Evolutionary conservation across 1,140 invertebrate species (phyloP).

Genomic region (Plutomurus gul): DNA sequence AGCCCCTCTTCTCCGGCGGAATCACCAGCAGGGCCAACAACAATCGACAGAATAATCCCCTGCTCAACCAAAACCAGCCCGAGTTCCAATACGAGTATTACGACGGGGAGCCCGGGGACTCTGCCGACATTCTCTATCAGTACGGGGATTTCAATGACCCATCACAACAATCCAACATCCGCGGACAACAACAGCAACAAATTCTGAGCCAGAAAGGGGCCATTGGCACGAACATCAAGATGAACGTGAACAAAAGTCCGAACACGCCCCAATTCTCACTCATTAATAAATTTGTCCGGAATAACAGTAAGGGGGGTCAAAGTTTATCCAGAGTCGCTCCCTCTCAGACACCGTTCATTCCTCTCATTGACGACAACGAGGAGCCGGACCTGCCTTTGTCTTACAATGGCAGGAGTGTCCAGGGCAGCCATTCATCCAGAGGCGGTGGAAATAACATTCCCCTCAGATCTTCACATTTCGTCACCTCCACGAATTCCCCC

Average conservation of each 20-base stretch:
- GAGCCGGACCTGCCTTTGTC: neutral
- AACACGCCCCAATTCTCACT: neutral
- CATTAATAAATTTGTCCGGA: neutral
- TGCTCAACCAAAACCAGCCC: neutral
- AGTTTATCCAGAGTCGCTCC: neutral
- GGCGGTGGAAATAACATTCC: neutral
- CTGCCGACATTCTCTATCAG: slow-evolving; percentile 34
- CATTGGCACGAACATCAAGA: neutral
- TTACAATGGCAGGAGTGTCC: slow-evolving; percentile 43
- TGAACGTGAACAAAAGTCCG: neutral
- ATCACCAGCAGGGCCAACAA: neutral
- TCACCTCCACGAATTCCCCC: neutral
- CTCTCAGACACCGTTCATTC: slow-evolving; percentile 28
- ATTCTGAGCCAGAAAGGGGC: neutral
- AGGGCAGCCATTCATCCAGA: neutral
- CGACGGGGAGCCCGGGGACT: slow-evolving; percentile 35
- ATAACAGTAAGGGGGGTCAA: neutral
- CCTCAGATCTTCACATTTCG: neutral
- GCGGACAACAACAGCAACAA: neutral
- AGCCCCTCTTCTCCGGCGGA: neutral
- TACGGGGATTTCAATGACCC: slow-evolving; percentile 32
- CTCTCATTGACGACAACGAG: slow-evolving; percentile 39
- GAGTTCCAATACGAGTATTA: slow-evolving; percentile 51
- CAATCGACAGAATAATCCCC: neutral
- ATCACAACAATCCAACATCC: neutral